These are phyloP conservation scores for Agrochola litura DNA, from an alignment of 2,888 invertebrate species.

Conservation along the genomic window DNA sequence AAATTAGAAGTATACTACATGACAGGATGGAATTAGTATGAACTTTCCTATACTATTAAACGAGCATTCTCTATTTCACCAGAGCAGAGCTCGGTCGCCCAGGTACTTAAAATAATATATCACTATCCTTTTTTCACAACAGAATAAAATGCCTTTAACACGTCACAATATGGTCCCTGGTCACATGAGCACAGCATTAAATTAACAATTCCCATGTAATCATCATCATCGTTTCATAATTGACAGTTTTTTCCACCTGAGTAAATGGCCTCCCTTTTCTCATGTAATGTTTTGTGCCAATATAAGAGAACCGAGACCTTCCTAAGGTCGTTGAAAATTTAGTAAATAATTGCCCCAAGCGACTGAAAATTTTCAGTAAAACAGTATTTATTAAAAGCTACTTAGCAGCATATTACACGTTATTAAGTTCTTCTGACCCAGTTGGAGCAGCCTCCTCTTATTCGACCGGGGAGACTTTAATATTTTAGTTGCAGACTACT, in stretches of 20 bases:
- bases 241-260: no score
- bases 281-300: background rate
- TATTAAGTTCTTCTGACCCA: slow-evolving; percentile 55
- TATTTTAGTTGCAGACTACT: slow-evolving; percentile 51
- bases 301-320: background rate
- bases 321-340: slow-evolving; percentile 5
- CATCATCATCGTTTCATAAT: no score
- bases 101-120: background rate
- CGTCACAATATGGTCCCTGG: background rate
- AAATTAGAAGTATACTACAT: no score
- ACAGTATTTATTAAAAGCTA: slow-evolving; percentile 48
- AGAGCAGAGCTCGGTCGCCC: no score
- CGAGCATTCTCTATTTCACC: no score
- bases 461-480: slow-evolving; percentile 41
- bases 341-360: slow-evolving; percentile 15
- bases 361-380: slow-evolving; percentile 30
- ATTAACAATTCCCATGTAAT: background rate
- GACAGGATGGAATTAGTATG: no score
- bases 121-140: background rate
- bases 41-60: no score
- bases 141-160: background rate
- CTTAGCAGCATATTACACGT: slow-evolving; percentile 46
- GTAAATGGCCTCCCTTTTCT: no score
- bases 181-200: background rate
- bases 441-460: slow-evolving; percentile 46